Evolutionary conservation across 2,888 invertebrate species (phyloP).

Genomic region (Tinea pellionella): DNA sequence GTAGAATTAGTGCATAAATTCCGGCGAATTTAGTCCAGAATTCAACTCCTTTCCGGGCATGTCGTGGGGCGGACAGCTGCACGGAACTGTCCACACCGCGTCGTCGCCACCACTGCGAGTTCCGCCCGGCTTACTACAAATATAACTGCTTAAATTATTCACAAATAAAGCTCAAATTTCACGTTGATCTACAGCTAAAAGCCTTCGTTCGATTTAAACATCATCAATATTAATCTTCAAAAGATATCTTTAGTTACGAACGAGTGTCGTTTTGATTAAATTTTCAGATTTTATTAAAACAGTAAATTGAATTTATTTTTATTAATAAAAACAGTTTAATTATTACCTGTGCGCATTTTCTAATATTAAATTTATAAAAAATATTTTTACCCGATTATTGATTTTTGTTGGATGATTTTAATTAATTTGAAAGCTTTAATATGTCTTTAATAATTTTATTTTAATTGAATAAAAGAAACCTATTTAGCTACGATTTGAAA

Average conservation of each 20-base stretch:
- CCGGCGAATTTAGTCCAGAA: conserved; percentile 15
- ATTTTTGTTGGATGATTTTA: too few relatives aligned
- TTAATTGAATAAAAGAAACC: too few relatives aligned
- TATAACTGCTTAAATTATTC: conserved; percentile 12
- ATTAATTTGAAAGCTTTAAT: too few relatives aligned
- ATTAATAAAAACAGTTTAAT: too few relatives aligned
- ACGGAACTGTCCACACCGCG: conserved; percentile 10
- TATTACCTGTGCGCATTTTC: too few relatives aligned
- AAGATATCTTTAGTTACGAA: not conserved
- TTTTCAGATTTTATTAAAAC: not conserved
- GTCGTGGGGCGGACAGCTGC: conserved; percentile 25
- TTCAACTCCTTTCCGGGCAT: conserved; percentile 27
- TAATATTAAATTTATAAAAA: too few relatives aligned
- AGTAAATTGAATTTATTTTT: not conserved
- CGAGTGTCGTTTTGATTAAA: not conserved
- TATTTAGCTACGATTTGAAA: too few relatives aligned
- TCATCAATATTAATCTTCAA: not conserved
- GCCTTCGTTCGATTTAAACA: not conserved
- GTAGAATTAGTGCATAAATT: conserved; percentile 47
- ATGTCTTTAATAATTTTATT: too few relatives aligned
- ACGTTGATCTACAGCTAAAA: not conserved
- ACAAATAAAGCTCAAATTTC: conserved; percentile 5
- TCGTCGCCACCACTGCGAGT: not conserved
- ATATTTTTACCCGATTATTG: too few relatives aligned
- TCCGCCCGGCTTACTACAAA: not conserved